A percentile compares a stretch with the other conserved stretches of the same genome.
Conservation (phyloP, 2,888 invertebrate species). For the Anthrax anthrax region DNA sequence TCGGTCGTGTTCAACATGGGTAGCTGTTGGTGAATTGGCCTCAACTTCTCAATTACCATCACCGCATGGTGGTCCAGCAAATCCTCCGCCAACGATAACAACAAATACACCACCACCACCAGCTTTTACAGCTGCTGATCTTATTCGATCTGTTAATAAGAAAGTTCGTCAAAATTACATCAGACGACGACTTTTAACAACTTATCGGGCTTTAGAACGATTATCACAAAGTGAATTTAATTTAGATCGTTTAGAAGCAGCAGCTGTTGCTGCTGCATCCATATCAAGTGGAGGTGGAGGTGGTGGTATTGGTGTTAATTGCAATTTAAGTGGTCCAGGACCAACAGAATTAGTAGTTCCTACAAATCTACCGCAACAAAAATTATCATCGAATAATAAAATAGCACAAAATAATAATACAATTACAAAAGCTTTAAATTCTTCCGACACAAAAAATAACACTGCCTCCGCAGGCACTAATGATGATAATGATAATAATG, state of each 20-base stretch:
- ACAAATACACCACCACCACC: slow-evolving; percentile 21
- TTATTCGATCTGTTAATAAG: slow-evolving; percentile 63
- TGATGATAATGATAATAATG: background rate
- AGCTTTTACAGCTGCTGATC: slow-evolving; percentile 49
- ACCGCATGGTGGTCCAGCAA: slow-evolving; percentile 50
- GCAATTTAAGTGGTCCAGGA: slow-evolving; percentile 8
- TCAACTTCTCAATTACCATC: slow-evolving; percentile 70
- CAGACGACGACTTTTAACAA: slow-evolving; percentile 57
- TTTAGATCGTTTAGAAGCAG: slow-evolving; percentile 54
- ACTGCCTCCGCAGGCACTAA: slow-evolving; percentile 14
- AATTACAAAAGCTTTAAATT: background rate
- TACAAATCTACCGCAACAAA: slow-evolving; percentile 6
- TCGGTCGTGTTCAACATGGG: slow-evolving; percentile 76
- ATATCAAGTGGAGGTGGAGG: slow-evolving; percentile 10
- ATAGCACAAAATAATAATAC: slow-evolving; percentile 1
- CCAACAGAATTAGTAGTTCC: slow-evolving; percentile 16
- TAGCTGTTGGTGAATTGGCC: slow-evolving; percentile 62
- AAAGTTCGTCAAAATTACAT: slow-evolving; percentile 75
- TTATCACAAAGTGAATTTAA: slow-evolving; percentile 77
- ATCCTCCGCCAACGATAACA: slow-evolving; percentile 19
- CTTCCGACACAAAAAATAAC: slow-evolving; percentile 21
- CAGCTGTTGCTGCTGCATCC: slow-evolving; percentile 38
- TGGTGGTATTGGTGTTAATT: background rate
- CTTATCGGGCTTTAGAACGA: slow-evolving; percentile 65
- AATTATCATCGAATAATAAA: background rate